These are phyloP conservation scores for Coturnix japonica DNA, from an alignment of 2,113 vertebrate genomes.

Conservation along the genomic window DNA sequence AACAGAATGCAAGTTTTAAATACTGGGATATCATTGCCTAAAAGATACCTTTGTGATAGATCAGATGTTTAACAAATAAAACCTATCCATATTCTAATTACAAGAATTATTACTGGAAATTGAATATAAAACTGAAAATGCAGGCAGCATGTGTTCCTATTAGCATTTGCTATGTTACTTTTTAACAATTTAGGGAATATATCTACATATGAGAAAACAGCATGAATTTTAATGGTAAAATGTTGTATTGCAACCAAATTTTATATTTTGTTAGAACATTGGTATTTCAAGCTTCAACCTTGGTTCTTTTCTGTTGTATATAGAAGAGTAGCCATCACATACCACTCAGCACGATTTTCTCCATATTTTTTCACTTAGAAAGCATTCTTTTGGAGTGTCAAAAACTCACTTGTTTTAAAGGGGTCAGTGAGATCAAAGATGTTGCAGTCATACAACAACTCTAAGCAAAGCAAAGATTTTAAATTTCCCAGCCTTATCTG, in stretches of 20 bases:
- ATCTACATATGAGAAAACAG: not conserved
- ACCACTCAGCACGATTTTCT: not conserved
- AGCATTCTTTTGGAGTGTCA: not conserved
- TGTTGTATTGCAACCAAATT: fast-evolving
- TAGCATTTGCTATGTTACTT: not conserved
- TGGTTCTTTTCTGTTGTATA: fast-evolving
- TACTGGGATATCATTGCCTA: not conserved
- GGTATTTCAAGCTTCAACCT: not conserved
- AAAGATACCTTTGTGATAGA: not conserved
- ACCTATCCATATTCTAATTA: not conserved
- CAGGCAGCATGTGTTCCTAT: not conserved
- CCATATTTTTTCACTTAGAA: not conserved
- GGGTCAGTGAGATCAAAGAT: not conserved
- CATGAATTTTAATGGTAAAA: not conserved
- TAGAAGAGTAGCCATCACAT: not conserved
- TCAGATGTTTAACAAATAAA: not conserved
- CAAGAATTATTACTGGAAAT: not conserved
- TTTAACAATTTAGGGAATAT: not conserved
- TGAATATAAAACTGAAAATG: not conserved
- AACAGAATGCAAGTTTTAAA: not conserved
- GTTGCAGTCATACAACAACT: not conserved
- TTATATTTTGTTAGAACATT: not conserved
- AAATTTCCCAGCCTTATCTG: not conserved
- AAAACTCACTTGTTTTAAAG: not conserved
- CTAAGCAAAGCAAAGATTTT: not conserved